Base-by-base conservation (phyloP, 2,888 invertebrate species). In the Schizaphis graminum region DNA sequence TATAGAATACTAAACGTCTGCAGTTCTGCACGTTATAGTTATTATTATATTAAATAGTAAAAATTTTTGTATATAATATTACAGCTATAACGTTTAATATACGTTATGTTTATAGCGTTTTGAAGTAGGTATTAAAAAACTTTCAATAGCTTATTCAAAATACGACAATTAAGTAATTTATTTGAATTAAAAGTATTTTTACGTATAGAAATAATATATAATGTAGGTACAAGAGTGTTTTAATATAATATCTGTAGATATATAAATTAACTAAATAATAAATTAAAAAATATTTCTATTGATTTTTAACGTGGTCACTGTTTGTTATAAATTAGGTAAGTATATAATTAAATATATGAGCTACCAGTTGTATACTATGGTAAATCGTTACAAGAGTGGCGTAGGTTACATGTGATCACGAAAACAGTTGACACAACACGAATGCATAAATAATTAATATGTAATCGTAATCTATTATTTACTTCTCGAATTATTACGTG, bases 131-230 rank as follows among this genome's bases (percentile, higher is more conserved):
- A 77, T 77, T 35, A 77, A 21, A 21, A 35, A 77, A 77, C 21
- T 49, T 77, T 91, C 91, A 77, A 77, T 53, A 49, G 35, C 35
- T 49, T 41, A 77, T 26, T 77, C 77, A 91, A 77, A 77, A 26
- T 49, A 49, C 11, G 11, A 11, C n/a, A 24, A 77, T 53, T 67
- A 26, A 49, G 24, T 77, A 77, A 91, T 35, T 89, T 89, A 89
- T 47, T 47, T 4, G 47, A 61, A 89, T 89, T 61, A 44, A 3
- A 67, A 16, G 49, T 21, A 16, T 49, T 28, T 28, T 47, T 47
- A 1, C n/a, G 1, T 47, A 86, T 5, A 86, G 3, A 85, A 1
- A 41, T 44, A 11, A 26, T 86, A 4, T 86, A 3, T 4, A 86
- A 44, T 28, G 28, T 44, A 44, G 44, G 44, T 21, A n/a, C 44